A percentile compares a stretch with the other conserved stretches of the same genome.
Conservation (phyloP, 2,113 vertebrate genomes). For the Odocoileus hemionus region DNA sequence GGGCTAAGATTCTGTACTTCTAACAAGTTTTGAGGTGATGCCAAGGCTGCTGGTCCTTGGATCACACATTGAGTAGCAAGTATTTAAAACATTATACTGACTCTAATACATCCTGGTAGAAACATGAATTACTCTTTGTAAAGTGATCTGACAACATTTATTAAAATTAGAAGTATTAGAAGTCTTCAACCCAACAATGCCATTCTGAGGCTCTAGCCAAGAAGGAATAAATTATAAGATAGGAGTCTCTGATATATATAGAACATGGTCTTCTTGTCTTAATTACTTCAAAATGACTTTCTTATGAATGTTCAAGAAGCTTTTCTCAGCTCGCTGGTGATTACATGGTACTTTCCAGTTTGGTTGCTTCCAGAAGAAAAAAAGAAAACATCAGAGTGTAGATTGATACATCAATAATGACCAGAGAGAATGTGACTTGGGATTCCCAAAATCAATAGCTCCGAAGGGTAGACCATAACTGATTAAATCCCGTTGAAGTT, state of each 20-base stretch:
- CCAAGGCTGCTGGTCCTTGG: background rate
- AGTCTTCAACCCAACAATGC: background rate
- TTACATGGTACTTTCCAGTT: background rate
- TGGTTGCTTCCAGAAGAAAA: background rate
- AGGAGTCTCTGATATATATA: background rate
- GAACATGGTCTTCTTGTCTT: background rate
- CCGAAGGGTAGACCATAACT: background rate
- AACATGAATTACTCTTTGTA: background rate
- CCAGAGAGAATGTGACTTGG: background rate
- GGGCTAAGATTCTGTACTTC: background rate
- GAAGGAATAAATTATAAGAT: background rate
- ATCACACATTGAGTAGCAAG: background rate
- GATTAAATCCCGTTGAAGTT: background rate
- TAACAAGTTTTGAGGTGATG: background rate
- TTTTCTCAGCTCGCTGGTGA: background rate
- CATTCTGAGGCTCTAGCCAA: background rate
- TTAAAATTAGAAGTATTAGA: background rate
- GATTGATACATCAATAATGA: background rate
- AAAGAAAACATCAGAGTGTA: background rate
- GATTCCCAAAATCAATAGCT: background rate
- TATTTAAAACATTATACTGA: background rate
- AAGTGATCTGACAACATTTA: background rate
- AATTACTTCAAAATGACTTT: background rate
- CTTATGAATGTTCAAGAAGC: background rate
- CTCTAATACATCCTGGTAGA: background rate